Evolutionary conservation across 1,140 invertebrate species (phyloP).

Genomic region (Scaptomyza montana): DNA sequence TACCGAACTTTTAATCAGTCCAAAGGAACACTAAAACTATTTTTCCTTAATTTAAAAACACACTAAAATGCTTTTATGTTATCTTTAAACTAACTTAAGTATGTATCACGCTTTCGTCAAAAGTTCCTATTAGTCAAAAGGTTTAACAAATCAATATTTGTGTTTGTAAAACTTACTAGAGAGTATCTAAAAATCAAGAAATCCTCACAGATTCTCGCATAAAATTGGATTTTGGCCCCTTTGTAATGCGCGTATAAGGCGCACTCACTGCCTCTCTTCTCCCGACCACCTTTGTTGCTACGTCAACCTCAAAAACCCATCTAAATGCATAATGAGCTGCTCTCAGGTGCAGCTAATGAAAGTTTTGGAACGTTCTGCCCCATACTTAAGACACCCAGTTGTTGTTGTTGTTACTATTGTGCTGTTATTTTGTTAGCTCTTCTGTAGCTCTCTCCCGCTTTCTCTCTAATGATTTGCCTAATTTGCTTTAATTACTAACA

Average conservation of each 20-base stretch:
- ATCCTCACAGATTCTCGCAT: too few species aligned
- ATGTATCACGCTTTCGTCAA: too few species aligned
- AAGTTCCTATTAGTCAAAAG: too few species aligned
- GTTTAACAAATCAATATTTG: too few species aligned
- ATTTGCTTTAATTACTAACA: constrained; percentile 64
- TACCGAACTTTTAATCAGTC: too few species aligned
- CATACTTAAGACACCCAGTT: constrained; percentile 16
- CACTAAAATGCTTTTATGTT: too few species aligned
- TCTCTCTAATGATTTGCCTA: constrained; percentile 65
- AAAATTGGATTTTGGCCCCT: background rate
- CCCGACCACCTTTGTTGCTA: background rate
- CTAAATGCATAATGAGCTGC: constrained; percentile 41
- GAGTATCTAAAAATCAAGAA: too few species aligned
- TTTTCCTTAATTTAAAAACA: too few species aligned
- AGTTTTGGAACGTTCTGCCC: constrained; percentile 27
- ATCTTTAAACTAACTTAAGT: too few species aligned
- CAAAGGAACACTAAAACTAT: too few species aligned
- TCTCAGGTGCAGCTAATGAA: constrained; percentile 55
- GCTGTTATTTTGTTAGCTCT: constrained; percentile 15
- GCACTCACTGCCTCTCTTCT: background rate
- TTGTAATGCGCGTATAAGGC: constrained; percentile 70
- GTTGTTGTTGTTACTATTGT: background rate
- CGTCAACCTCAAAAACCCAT: background rate
- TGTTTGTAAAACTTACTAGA: too few species aligned
- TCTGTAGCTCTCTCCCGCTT: constrained; percentile 6